Evolutionary conservation across 92 coral and sea anemone species (phyloP).

Genomic region (Zoanthus gigantus): DNA sequence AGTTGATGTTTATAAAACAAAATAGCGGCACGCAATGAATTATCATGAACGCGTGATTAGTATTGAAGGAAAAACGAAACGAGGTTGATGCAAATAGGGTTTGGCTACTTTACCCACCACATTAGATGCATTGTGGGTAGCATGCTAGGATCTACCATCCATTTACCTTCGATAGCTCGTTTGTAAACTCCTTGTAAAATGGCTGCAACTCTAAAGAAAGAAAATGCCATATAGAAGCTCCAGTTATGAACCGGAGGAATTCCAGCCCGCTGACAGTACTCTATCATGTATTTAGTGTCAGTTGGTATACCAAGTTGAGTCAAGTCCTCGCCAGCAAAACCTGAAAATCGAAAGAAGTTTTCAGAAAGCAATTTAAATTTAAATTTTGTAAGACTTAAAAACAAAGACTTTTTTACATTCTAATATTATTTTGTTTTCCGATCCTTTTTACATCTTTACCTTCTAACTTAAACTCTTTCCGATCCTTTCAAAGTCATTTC

Average conservation of each 20-base stretch:
- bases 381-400: too few species aligned
- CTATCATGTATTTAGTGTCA: constrained; percentile 79
- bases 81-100: too few species aligned
- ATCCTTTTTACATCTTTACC: neutral
- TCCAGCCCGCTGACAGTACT: constrained; percentile 82
- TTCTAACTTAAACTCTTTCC: neutral
- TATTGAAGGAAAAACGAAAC: too few species aligned
- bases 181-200: constrained; percentile 97
- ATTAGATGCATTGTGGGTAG: too few species aligned
- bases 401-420: too few species aligned
- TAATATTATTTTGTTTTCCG: too few species aligned
- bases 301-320: constrained; percentile 86
- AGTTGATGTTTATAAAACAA: too few species aligned
- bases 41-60: too few species aligned
- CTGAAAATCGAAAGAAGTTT: constrained; percentile 12
- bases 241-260: constrained; percentile 83
- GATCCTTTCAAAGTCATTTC: too few species aligned
- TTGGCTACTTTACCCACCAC: too few species aligned
- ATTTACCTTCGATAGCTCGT: constrained; percentile 84
- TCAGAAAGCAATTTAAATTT: neutral
- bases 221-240: constrained; percentile 96
- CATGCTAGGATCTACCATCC: too few species aligned
- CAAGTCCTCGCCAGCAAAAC: constrained; percentile 75
- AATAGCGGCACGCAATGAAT: too few species aligned
- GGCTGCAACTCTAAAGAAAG: constrained; percentile 95